Evolutionary conservation across 2,888 invertebrate genomes (phyloP).

Genomic region (Heliconius sara): DNA sequence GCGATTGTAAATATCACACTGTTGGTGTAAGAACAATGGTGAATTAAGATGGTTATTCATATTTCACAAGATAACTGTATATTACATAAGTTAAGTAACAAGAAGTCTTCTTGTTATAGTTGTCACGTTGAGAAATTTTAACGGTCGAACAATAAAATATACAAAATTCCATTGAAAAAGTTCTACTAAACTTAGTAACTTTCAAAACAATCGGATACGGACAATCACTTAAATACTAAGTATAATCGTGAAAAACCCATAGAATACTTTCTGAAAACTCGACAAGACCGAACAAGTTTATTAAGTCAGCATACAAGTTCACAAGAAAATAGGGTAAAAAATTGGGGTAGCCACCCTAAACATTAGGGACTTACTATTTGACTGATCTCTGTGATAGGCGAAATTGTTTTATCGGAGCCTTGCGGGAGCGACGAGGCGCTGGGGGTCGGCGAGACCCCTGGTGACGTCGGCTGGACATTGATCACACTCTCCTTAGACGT

Average conservation of each 20-base stretch:
- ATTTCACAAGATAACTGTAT: conserved; percentile 45
- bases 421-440: conserved; percentile 84
- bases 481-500: conserved; percentile 88
- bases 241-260: conserved; percentile 11
- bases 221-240: not conserved
- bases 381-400: conserved; percentile 87
- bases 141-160: too few species aligned
- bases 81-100: conserved; percentile 47
- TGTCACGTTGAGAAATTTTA: conserved; percentile 21
- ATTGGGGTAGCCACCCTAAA: conserved; percentile 44
- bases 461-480: conserved; percentile 83
- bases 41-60: conserved; percentile 22
- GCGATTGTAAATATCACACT: conserved; percentile 66
- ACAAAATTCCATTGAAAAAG: not conserved
- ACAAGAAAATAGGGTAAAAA: conserved; percentile 43
- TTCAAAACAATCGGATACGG: conserved; percentile 2
- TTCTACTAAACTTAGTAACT: conserved; percentile 2
- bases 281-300: conserved; percentile 5
- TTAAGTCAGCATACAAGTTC: conserved; percentile 37
- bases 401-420: conserved; percentile 82
- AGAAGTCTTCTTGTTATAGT: conserved; percentile 45
- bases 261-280: conserved; percentile 37
- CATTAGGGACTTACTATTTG: conserved; percentile 85
- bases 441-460: conserved; percentile 86
- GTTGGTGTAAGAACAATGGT: conserved; percentile 33